phyloP scores from a whole-genome alignment of 2,113 vertebrate genomes.

The Chlamydotis undulata region DNA sequence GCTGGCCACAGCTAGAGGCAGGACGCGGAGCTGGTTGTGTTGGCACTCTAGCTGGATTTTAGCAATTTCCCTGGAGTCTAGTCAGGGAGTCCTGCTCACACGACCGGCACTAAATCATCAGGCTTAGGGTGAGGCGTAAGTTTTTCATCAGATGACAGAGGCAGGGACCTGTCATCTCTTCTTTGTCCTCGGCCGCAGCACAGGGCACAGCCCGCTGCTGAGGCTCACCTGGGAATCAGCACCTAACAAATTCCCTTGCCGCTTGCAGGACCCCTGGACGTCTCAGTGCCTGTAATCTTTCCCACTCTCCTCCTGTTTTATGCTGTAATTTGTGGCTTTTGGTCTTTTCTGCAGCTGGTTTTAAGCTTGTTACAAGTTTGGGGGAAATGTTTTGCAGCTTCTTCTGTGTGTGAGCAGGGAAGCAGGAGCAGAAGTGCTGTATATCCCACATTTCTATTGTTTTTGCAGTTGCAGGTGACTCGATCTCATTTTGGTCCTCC shows the following conservation, averaged over 20 bases:
- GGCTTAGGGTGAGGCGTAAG: neutral
- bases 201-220: neutral
- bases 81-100: slow-evolving; percentile 1
- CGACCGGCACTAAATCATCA: neutral
- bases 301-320: slow-evolving; percentile 21
- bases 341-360: slow-evolving; percentile 26
- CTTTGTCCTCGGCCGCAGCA: neutral
- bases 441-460: neutral
- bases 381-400: neutral
- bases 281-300: neutral
- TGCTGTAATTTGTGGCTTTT: slow-evolving; percentile 28
- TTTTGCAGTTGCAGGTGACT: neutral
- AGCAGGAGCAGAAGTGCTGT: neutral
- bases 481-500: neutral
- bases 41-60: neutral
- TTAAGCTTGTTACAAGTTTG: slow-evolving; percentile 13
- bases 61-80: slow-evolving; percentile 32
- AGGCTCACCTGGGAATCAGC: neutral
- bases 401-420: neutral
- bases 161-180: neutral
- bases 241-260: neutral
- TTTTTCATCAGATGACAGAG: neutral
- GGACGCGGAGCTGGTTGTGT: neutral
- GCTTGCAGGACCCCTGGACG: neutral
- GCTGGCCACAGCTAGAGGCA: neutral